phyloP scores from a whole-genome alignment of 2,888 invertebrate species.

The Melanostoma scalare region DNA sequence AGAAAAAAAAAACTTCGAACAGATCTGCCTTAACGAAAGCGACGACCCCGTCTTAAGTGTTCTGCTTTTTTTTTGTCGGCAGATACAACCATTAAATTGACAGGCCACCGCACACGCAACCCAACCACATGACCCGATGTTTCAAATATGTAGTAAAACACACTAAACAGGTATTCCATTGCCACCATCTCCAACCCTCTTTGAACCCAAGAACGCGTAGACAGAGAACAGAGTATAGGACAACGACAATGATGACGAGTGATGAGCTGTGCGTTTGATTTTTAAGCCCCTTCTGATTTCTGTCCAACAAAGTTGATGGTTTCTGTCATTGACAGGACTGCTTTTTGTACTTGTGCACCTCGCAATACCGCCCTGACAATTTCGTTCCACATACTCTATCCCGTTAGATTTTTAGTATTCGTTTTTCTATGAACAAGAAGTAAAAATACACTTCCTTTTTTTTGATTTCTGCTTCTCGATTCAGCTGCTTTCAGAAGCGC shows the following conservation, averaged over 20 bases:
- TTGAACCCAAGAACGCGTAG: too few species aligned
- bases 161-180: background rate
- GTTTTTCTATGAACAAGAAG: background rate
- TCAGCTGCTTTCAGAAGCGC: slow-evolving; percentile 45
- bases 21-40: background rate
- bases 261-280: slow-evolving; percentile 64
- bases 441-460: background rate
- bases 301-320: slow-evolving; percentile 71
- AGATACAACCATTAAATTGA: slow-evolving; percentile 47
- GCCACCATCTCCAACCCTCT: background rate
- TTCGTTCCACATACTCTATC: slow-evolving; percentile 29
- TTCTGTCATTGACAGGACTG: slow-evolving; percentile 62
- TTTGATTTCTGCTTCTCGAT: slow-evolving; percentile 23
- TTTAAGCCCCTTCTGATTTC: slow-evolving; percentile 66
- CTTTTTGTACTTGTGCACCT: slow-evolving; percentile 50
- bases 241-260: slow-evolving; percentile 25
- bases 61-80: slow-evolving; percentile 23
- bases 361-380: slow-evolving; percentile 16
- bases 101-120: slow-evolving; percentile 39
- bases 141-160: background rate
- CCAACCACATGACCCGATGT: slow-evolving; percentile 49
- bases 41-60: background rate
- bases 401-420: slow-evolving; percentile 21
- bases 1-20: too few species aligned
- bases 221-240: background rate